Evolutionary conservation across 2,888 invertebrate genomes (phyloP).

Genomic region (Maniola hyperantus): DNA sequence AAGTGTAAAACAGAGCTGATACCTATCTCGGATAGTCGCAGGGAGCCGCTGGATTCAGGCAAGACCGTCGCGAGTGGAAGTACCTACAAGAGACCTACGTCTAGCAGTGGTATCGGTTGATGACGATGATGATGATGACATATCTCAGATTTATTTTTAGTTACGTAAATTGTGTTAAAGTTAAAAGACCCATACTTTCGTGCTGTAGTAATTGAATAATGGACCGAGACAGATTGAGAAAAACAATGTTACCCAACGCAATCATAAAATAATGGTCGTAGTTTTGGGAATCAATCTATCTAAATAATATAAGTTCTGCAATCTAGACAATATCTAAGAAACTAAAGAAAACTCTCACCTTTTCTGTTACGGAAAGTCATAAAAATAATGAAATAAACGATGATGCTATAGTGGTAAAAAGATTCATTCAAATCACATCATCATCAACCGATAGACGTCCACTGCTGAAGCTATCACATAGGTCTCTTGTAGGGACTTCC

Average conservation of each 20-base stretch:
- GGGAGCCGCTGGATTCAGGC: not conserved
- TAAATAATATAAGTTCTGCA: too few species aligned
- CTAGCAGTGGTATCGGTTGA: too few species aligned
- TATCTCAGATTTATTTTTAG: not conserved
- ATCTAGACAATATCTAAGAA: not conserved
- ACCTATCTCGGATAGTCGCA: not conserved
- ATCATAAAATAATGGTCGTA: not conserved
- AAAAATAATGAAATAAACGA: not conserved
- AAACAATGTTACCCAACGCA: not conserved
- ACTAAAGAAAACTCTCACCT: not conserved
- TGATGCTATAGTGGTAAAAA: not conserved
- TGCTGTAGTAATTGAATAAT: slow-evolving; percentile 5
- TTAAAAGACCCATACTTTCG: not conserved
- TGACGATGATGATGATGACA: too few species aligned
- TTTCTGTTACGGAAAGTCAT: not conserved
- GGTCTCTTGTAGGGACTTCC: too few species aligned
- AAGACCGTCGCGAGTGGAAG: too few species aligned
- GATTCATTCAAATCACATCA: too few species aligned
- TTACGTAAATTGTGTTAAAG: slow-evolving; percentile 8
- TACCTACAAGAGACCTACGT: too few species aligned
- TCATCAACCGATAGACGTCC: too few species aligned
- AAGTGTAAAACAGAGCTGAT: too few species aligned
- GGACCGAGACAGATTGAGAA: not conserved
- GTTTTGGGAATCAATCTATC: not conserved
- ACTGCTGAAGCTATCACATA: too few species aligned